Percentiles rank a stretch among this genome's conserved stretches.
Conservation (phyloP, 2,797 vertebrate genomes). For the Masticophis lateralis region DNA sequence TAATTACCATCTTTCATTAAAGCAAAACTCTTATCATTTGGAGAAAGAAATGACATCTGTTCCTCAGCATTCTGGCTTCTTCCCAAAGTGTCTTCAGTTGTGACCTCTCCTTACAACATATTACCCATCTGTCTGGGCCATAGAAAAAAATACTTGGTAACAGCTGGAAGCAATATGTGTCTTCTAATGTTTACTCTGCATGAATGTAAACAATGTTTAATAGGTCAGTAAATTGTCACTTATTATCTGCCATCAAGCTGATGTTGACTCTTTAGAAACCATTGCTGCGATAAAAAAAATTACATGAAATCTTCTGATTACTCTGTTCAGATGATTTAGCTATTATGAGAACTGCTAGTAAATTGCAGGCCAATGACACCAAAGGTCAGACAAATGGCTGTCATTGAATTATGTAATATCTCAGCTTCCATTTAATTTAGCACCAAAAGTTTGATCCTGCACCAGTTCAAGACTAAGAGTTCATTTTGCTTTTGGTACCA, state of each 20-base stretch:
- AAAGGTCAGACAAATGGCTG: background rate
- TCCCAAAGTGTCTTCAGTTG: background rate
- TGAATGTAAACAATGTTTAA: slow-evolving; percentile 3
- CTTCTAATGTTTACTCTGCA: background rate
- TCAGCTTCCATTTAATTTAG: background rate
- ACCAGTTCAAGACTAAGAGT: background rate
- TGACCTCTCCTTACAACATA: background rate
- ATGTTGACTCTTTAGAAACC: background rate
- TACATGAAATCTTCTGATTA: slow-evolving; percentile 9
- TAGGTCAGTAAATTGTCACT: slow-evolving; percentile 9
- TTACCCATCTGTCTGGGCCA: slow-evolving; percentile 15
- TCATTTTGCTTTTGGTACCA: background rate
- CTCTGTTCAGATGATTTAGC: background rate
- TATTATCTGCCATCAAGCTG: background rate
- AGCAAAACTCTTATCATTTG: background rate
- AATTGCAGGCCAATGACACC: background rate
- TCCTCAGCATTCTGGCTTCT: background rate
- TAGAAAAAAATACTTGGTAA: background rate
- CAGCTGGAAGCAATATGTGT: slow-evolving; percentile 13
- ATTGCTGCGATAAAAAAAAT: background rate
- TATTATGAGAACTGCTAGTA: background rate
- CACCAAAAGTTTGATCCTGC: background rate
- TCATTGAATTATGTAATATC: background rate
- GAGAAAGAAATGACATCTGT: slow-evolving; percentile 9
- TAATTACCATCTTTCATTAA: background rate